Evolutionary conservation across 2,113 vertebrate species (phyloP).

Genomic region (Hypomesus transpacificus): DNA sequence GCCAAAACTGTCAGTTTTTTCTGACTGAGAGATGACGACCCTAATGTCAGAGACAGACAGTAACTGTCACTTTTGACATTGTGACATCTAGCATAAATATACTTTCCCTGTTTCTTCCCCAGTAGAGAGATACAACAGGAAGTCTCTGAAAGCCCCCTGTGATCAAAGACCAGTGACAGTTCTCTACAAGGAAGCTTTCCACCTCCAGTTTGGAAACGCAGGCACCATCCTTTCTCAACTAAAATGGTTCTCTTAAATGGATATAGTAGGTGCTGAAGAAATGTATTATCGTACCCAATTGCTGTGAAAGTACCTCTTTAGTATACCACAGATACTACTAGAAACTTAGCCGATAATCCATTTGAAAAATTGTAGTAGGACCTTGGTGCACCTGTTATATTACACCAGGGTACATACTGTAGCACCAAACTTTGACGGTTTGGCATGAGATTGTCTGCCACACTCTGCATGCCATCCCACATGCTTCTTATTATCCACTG

Average conservation of each 20-base stretch:
- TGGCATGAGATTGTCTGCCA: background rate
- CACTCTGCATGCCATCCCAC: slow-evolving; percentile 3
- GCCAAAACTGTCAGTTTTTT: background rate
- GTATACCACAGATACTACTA: too few species aligned
- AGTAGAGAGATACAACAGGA: slow-evolving; percentile 12
- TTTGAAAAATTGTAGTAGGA: too few species aligned
- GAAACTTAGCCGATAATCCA: too few species aligned
- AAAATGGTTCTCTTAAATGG: too few species aligned
- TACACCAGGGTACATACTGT: too few species aligned
- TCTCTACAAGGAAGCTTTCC: slow-evolving; percentile 64
- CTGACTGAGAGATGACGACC: background rate
- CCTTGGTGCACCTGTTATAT: too few species aligned
- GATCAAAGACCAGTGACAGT: slow-evolving; percentile 70
- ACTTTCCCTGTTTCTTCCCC: background rate
- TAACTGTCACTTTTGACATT: slow-evolving; percentile 23
- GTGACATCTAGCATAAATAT: slow-evolving; percentile 7
- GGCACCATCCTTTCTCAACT: background rate
- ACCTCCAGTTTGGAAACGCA: slow-evolving; percentile 48
- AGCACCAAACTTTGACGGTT: too few species aligned
- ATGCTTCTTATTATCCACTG: background rate
- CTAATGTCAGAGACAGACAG: background rate
- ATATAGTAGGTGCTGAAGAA: too few species aligned
- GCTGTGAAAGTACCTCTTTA: too few species aligned
- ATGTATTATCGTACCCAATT: too few species aligned
- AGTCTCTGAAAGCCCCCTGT: slow-evolving; percentile 62